Evolutionary conservation across 2,797 vertebrate genomes (phyloP), one percentile per base, ranked within the genome.

Genomic region (Steatocranus sp.): DNA sequence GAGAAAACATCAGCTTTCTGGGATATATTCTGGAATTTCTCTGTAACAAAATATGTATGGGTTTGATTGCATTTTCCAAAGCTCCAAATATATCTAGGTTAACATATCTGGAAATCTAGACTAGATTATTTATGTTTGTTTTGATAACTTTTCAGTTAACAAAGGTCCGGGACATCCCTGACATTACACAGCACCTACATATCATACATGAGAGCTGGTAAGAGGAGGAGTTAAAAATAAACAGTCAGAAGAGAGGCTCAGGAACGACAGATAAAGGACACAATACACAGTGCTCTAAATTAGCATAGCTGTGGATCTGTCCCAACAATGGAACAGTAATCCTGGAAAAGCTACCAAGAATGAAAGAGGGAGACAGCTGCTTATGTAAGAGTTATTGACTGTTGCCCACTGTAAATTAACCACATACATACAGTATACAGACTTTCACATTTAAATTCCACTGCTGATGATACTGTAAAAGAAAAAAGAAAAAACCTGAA

Each of bases 301-400:
- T 91, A 94, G 94, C 94, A 94, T 94, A 93, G 94, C 93, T 84
- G 87, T 87, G 93, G 94, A 93, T 94, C 86, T 87, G 86, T 61
- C 79, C 83, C 89, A 94, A 95, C 95, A 96, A 96, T 96, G 93
- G 93, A 80, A 73, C 86, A 61, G 91, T 96, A 96, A 96, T 96
- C 94, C 94, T 82, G 92, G 91, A 93, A 96, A 95, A 95, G 94
- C 95, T 94, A 91, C 83, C 81, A 86, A 88, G 92, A 94, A 91
- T 95, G 93, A 95, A 90, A 93, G 89, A 92, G 86, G 74, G 91
- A 94, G 95, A 96, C 95, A 96, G 95, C 94, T 96, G 94, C 93
- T 96, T 94, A 93, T 94, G 90, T 94, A 92, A 94, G 92, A 94
- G 91, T 94, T 94, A 93, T 93, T 86, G 79, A 93, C 89, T 88